Conservation (phyloP, 2,113 vertebrate genomes). For the Poecile atricapillus region DNA sequence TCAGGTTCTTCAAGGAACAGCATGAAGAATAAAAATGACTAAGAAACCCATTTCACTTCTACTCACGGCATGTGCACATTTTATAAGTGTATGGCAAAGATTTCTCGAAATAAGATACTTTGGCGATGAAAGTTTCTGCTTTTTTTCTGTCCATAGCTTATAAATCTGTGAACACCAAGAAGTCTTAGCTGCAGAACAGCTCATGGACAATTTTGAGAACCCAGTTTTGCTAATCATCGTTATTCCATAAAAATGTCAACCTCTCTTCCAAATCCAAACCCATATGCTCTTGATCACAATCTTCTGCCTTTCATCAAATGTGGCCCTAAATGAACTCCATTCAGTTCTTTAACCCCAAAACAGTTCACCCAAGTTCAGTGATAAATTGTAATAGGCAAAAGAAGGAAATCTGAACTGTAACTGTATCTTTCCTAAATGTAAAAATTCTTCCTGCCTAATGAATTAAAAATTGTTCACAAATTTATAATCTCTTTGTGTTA, state of each 20-base stretch:
- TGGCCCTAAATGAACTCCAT: background rate
- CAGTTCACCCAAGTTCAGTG: constrained; percentile 42
- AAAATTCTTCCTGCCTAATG: background rate
- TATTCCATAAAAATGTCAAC: constrained; percentile 71
- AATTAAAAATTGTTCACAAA: background rate
- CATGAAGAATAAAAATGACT: background rate
- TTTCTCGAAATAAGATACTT: constrained; percentile 35
- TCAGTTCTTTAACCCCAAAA: constrained; percentile 12
- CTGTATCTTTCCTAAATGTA: background rate
- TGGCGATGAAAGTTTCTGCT: constrained; percentile 47
- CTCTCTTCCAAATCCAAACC: constrained; percentile 11
- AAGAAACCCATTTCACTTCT: background rate
- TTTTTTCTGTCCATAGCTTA: constrained; percentile 61
- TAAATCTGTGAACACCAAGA: constrained; percentile 62
- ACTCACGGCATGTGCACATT: background rate
- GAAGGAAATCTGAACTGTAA: background rate
- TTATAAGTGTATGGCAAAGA: background rate
- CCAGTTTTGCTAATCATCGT: constrained; percentile 63
- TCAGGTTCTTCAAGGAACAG: background rate
- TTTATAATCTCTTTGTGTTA: background rate
- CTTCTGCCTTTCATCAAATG: constrained; percentile 72
- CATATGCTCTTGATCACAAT: constrained; percentile 65
- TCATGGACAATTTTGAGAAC: constrained; percentile 4
- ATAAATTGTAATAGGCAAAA: constrained; percentile 32
- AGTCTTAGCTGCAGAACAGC: background rate